Percentiles rank a stretch among this genome's conserved stretches.
Evolutionary conservation across 2,888 invertebrate species (phyloP).

Genomic region (Melipona bicolor): DNA sequence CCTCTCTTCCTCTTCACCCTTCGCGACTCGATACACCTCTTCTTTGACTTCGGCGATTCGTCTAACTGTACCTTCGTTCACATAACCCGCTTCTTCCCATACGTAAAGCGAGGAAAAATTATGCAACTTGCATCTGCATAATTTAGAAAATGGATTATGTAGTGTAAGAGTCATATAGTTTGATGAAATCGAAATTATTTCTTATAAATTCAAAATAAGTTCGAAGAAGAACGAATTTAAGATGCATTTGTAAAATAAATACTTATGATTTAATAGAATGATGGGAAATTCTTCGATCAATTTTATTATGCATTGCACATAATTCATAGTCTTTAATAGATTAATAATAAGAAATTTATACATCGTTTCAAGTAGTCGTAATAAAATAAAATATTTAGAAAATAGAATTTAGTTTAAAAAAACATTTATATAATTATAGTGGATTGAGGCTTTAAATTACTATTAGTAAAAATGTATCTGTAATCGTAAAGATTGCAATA

Average conservation of each 20-base stretch:
- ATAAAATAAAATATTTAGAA: background rate
- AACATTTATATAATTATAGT: background rate
- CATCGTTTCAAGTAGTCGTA: background rate
- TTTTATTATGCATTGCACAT: background rate
- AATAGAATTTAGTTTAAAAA: background rate
- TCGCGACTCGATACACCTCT: slow-evolving; percentile 33
- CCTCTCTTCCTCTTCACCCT: slow-evolving; percentile 33
- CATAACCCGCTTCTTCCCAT: slow-evolving; percentile 53
- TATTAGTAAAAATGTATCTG: too few species aligned
- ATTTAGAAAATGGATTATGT: background rate
- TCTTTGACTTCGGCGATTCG: slow-evolving; percentile 49
- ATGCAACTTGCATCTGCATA: background rate
- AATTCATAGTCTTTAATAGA: background rate
- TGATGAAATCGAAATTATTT: background rate
- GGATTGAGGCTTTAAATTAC: too few species aligned
- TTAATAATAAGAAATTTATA: background rate
- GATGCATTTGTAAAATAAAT: background rate
- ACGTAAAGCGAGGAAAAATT: slow-evolving; percentile 23
- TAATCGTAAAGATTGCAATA: slow-evolving; percentile 1
- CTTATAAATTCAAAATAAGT: background rate
- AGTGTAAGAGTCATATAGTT: too few species aligned
- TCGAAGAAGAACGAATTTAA: background rate
- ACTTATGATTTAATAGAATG: background rate
- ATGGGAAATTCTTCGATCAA: too few species aligned
- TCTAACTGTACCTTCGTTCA: slow-evolving; percentile 58